These are phyloP conservation scores for Luffia ferchaultella DNA, from an alignment of 2,888 invertebrate genomes.

Conservation along the genomic window DNA sequence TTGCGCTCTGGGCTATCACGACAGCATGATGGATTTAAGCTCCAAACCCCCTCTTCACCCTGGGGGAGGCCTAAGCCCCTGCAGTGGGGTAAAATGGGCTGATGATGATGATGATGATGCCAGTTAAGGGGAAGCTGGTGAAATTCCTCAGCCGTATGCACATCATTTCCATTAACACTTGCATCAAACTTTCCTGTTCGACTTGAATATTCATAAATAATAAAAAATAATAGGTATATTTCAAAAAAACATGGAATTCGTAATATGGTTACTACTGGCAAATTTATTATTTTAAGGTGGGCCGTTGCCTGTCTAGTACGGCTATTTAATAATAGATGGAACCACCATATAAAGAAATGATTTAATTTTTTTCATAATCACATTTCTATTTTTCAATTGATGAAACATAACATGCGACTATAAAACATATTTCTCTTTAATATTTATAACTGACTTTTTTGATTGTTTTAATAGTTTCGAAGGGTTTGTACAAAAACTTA, in stretches of 20 bases:
- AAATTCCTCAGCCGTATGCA: background rate
- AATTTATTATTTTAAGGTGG: background rate
- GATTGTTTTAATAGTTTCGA: too few relatives aligned
- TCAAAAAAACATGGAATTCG: background rate
- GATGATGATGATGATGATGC: background rate
- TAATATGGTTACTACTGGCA: background rate
- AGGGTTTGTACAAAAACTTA: too few relatives aligned
- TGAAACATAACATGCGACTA: background rate
- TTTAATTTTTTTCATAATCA: background rate
- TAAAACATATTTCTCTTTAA: background rate
- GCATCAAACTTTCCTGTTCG: background rate
- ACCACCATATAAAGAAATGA: background rate
- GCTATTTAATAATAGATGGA: background rate
- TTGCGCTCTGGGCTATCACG: background rate
- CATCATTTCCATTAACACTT: background rate
- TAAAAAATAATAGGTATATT: background rate
- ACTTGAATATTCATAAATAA: background rate
- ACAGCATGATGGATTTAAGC: too few relatives aligned
- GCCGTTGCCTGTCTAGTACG: background rate
- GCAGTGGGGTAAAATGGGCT: background rate
- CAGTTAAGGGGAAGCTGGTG: background rate
- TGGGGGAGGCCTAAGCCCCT: background rate
- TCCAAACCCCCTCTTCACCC: too few relatives aligned
- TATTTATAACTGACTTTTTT: too few relatives aligned
- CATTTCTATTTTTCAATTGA: background rate